Evolutionary conservation across 1,140 invertebrate genomes (phyloP).

Genomic region (Coenobita brevimanus): DNA sequence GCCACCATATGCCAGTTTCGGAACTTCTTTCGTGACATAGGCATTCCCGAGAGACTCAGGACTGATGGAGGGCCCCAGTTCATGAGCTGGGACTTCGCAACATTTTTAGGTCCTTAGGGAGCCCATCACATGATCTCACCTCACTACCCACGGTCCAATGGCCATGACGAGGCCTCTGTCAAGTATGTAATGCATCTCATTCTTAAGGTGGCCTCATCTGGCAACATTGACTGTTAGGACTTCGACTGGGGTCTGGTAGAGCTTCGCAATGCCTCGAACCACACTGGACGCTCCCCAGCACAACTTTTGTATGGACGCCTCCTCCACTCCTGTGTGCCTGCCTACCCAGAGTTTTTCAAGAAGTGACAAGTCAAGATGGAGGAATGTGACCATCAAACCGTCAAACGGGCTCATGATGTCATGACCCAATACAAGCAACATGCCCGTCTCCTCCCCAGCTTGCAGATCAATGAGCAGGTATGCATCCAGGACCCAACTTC

Average conservation of each 20-base stretch:
- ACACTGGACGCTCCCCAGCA: constrained; percentile 18
- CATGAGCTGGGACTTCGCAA: neutral
- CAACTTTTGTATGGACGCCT: constrained; percentile 1
- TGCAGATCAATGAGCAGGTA: neutral
- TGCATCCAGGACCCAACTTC: neutral
- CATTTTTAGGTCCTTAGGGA: neutral
- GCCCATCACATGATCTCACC: constrained; percentile 1
- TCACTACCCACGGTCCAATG: too few relatives aligned
- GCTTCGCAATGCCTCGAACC: neutral
- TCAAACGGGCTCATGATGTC: neutral
- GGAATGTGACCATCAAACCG: neutral
- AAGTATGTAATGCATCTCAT: constrained; percentile 51
- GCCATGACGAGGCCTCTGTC: constrained; percentile 33
- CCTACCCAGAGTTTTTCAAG: constrained; percentile 18
- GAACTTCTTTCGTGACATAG: neutral
- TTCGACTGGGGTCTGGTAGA: constrained; percentile 27
- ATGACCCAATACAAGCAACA: neutral
- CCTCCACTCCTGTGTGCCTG: constrained; percentile 3
- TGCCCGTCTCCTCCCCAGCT: neutral
- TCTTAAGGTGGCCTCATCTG: constrained; percentile 8
- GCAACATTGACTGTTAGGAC: constrained; percentile 18
- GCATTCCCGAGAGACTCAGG: neutral
- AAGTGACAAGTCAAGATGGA: constrained; percentile 9
- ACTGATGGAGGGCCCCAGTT: too few relatives aligned
- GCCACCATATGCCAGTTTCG: constrained; percentile 13